A percentile compares a stretch with the other conserved stretches of the same genome.
These are phyloP conservation scores for Leuctra nigra DNA, from an alignment of 2,888 invertebrate genomes.

Conservation along the genomic window DNA sequence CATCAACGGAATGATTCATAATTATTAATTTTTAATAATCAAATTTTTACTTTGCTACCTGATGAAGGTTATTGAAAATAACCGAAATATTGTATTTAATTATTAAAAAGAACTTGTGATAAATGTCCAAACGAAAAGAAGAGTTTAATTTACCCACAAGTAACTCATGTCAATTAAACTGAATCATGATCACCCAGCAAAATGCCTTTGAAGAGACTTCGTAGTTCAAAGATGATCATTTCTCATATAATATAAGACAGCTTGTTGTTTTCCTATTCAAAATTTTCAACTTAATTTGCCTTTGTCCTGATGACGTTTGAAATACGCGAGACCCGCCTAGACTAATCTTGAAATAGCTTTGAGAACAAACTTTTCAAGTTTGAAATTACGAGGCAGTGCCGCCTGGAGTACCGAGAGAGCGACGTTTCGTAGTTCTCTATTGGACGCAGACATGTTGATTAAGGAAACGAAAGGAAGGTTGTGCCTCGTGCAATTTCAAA, in stretches of 20 bases:
- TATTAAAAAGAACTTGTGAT: too few relatives aligned
- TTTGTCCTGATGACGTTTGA: conserved; percentile 22
- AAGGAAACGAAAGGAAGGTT: conserved; percentile 8
- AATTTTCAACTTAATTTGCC: conserved; percentile 26
- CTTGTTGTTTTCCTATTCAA: conserved; percentile 24
- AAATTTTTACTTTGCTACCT: too few relatives aligned
- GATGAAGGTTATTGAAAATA: too few relatives aligned
- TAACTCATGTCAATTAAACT: too few relatives aligned
- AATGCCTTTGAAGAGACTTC: neutral
- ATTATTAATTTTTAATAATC: too few relatives aligned
- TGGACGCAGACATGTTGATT: conserved; percentile 7
- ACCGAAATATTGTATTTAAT: too few relatives aligned
- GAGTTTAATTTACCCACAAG: too few relatives aligned
- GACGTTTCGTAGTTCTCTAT: conserved; percentile 2
- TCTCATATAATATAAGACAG: neutral
- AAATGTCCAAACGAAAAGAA: too few relatives aligned
- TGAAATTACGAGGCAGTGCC: conserved; percentile 17
- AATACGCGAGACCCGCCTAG: conserved; percentile 6
- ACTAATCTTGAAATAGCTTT: conserved; percentile 27
- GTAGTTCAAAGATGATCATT: neutral
- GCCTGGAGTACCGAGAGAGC: conserved; percentile 3
- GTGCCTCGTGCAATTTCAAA: conserved; percentile 12
- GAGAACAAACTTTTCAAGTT: conserved; percentile 16
- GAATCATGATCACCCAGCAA: neutral
- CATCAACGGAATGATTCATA: too few relatives aligned